Conservation (phyloP, 2,797 vertebrate species). For the Allobates femoralis region DNA sequence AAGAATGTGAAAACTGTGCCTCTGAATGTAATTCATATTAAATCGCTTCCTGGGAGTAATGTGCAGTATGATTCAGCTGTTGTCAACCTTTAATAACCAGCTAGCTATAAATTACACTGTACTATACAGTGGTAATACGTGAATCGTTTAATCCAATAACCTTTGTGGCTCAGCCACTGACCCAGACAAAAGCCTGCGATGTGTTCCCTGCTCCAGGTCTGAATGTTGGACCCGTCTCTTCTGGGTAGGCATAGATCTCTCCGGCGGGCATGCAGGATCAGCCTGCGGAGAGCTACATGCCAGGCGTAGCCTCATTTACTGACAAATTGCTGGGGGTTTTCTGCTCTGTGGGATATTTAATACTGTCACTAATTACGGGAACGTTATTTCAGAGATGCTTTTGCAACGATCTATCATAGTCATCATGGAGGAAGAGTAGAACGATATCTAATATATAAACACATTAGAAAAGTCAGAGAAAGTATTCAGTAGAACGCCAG, state of each 20-base stretch:
- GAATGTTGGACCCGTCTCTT: not conserved
- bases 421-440: not conserved
- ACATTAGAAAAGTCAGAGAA: not conserved
- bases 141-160: not conserved
- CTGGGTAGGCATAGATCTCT: not conserved
- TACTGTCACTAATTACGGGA: not conserved
- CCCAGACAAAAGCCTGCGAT: not conserved
- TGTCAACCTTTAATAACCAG: not conserved
- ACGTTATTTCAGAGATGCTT: not conserved
- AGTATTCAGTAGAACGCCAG: not conserved
- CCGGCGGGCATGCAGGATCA: not conserved
- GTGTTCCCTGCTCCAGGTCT: not conserved
- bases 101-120: not conserved
- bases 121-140: not conserved
- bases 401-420: not conserved
- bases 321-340: slow-evolving; percentile 2
- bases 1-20: not conserved
- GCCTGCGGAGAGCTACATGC: not conserved
- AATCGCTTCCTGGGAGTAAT: not conserved
- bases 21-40: not conserved
- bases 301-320: slow-evolving; percentile 24
- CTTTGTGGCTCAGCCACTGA: not conserved
- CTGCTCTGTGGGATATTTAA: not conserved
- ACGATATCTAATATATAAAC: not conserved
- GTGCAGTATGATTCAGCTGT: not conserved